A percentile compares a stretch with the other conserved stretches of the same genome.
These are phyloP conservation scores for Dasypolia templi DNA, from an alignment of 2,888 invertebrate species.

Conservation along the genomic window DNA sequence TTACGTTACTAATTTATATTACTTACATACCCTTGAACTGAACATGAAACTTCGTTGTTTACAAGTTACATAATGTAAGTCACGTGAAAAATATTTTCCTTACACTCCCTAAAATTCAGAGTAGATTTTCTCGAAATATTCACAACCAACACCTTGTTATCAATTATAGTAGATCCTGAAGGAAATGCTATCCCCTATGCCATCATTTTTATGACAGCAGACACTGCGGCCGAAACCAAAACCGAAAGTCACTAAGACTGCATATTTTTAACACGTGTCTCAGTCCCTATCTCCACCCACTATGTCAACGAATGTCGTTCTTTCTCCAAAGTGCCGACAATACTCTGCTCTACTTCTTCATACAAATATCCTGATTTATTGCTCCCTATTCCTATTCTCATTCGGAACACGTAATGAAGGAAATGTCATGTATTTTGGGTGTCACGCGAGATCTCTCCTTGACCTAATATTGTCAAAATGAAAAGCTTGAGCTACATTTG, in stretches of 20 bases:
- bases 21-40: slow-evolving; percentile 25
- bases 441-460: slow-evolving; percentile 46
- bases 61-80: slow-evolving; percentile 1
- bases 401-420: slow-evolving; percentile 23
- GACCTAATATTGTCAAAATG: slow-evolving; percentile 46
- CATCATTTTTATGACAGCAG: too few species aligned
- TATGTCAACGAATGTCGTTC: neutral
- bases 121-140: neutral
- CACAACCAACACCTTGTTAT: neutral
- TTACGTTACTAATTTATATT: slow-evolving; percentile 29
- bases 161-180: neutral
- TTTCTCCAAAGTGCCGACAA: slow-evolving; percentile 6
- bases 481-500: slow-evolving; percentile 17
- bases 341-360: slow-evolving; percentile 23
- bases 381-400: slow-evolving; percentile 32
- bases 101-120: neutral
- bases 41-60: slow-evolving; percentile 27
- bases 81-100: neutral
- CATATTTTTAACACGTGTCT: neutral
- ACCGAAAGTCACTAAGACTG: too few species aligned
- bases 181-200: too few species aligned
- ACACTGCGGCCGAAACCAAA: too few species aligned
- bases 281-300: neutral
- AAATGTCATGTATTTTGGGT: slow-evolving; percentile 35
- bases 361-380: slow-evolving; percentile 51